Evolutionary conservation across 2,888 invertebrate genomes (phyloP).

Genomic region (Melieria crassipennis): DNA sequence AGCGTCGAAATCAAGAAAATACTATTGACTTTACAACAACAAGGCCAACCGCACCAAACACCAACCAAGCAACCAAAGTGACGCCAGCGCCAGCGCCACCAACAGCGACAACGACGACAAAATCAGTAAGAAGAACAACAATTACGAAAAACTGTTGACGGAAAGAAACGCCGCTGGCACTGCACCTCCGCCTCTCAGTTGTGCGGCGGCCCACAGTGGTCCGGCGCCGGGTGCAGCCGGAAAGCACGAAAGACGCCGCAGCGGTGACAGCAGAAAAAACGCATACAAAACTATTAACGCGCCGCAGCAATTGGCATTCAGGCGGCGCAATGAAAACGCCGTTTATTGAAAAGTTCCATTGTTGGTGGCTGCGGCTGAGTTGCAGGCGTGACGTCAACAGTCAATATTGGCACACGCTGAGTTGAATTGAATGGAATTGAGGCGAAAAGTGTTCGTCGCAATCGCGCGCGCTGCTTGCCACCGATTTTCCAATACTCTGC

Average conservation of each 20-base stretch:
- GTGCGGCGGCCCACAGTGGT: not conserved
- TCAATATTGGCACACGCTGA: too few relatives aligned
- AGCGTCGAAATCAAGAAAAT: too few relatives aligned
- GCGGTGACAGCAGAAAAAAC: not conserved
- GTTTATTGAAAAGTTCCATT: constrained; percentile 56
- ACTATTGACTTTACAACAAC: too few relatives aligned
- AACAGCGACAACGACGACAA: too few relatives aligned
- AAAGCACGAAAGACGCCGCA: not conserved
- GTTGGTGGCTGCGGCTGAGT: not conserved
- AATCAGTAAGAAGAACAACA: not conserved
- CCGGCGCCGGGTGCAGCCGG: not conserved
- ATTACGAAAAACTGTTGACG: not conserved
- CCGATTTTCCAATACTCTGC: too few relatives aligned
- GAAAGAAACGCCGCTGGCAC: not conserved
- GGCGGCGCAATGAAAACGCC: constrained; percentile 50
- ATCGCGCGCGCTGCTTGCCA: too few relatives aligned
- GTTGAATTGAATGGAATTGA: too few relatives aligned
- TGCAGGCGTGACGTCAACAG: not conserved
- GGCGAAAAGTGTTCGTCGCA: too few relatives aligned
- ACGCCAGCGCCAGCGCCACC: too few relatives aligned
- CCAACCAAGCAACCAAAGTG: too few relatives aligned
- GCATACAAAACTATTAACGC: constrained; percentile 19
- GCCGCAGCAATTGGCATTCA: constrained; percentile 55
- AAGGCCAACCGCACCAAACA: too few relatives aligned
- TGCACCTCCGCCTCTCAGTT: not conserved